Conservation (phyloP, 30 jellyfish, hydroid and myxozoan genomes). For the Turritopsis dohrnii region DNA sequence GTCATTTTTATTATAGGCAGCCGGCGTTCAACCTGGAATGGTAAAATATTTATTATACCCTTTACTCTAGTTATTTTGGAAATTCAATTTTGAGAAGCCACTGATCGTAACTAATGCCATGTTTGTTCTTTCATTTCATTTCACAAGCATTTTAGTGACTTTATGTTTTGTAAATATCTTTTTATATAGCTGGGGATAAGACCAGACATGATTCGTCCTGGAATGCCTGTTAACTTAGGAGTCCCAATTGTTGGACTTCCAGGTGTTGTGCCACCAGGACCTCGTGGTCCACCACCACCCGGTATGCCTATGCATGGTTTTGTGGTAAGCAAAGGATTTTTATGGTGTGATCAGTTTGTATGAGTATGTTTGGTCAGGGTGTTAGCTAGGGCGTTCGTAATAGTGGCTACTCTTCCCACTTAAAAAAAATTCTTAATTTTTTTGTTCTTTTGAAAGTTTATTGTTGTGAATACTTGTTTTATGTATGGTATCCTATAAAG, state of each 20-base stretch:
- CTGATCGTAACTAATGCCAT: too few relatives aligned
- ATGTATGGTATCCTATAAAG: too few relatives aligned
- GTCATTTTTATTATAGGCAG: constrained; percentile 4
- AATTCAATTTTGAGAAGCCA: too few relatives aligned
- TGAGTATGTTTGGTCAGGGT: too few relatives aligned
- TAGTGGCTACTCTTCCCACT: too few relatives aligned
- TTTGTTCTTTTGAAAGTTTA: too few relatives aligned
- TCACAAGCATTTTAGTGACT: background rate
- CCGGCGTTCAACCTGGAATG: constrained; percentile 3
- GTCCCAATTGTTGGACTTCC: constrained; percentile 24
- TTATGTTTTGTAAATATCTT: background rate
- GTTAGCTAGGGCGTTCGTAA: too few relatives aligned
- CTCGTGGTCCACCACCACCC: constrained; percentile 2
- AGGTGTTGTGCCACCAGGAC: constrained; percentile 12
- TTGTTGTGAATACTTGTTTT: too few relatives aligned
- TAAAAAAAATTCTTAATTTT: too few relatives aligned
- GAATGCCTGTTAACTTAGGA: background rate
- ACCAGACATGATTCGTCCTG: constrained; percentile 32
- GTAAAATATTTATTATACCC: too few relatives aligned
- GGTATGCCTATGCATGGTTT: constrained; percentile 5
- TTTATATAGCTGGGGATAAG: constrained; percentile 10
- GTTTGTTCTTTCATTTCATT: background rate
- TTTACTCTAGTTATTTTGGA: too few relatives aligned
- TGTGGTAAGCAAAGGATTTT: constrained; percentile 3
- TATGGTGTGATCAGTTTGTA: background rate